Percentiles rank a stretch among this genome's conserved stretches.
phyloP scores from a whole-genome alignment of 92 coral and sea anemone species.

The Phenganax stokvisi region DNA sequence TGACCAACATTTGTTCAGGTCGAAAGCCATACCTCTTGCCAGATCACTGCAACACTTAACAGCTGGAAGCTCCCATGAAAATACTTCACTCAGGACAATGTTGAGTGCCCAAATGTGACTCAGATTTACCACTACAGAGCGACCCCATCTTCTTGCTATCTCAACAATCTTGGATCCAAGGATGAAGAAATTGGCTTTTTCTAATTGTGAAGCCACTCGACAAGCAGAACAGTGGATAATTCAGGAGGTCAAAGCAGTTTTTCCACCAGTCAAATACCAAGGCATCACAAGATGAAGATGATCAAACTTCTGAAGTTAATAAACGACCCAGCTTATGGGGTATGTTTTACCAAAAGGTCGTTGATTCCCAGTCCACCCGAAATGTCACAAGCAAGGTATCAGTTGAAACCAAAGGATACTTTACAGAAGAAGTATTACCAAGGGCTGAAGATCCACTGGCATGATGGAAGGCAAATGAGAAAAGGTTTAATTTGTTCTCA shows the following conservation, averaged over 20 bases:
- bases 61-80: neutral
- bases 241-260: slow-evolving; percentile 16
- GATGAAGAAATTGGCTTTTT: slow-evolving; percentile 40
- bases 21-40: slow-evolving; percentile 30
- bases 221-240: slow-evolving; percentile 23
- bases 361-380: neutral
- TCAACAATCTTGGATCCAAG: slow-evolving; percentile 37
- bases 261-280: slow-evolving; percentile 2
- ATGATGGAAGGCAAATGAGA: slow-evolving; percentile 31
- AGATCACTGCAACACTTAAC: slow-evolving; percentile 31
- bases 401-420: slow-evolving; percentile 16
- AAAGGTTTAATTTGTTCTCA: neutral
- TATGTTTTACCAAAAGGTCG: slow-evolving; percentile 29
- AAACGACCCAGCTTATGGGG: slow-evolving; percentile 26
- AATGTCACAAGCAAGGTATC: slow-evolving; percentile 6
- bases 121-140: neutral
- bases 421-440: slow-evolving; percentile 21
- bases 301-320: no score
- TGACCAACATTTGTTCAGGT: neutral
- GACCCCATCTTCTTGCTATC: neutral
- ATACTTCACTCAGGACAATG: neutral
- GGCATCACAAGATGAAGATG: neutral
- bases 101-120: slow-evolving; percentile 28
- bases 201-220: neutral
- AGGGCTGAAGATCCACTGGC: slow-evolving; percentile 33